These are phyloP conservation scores for Manis pentadactyla DNA, from an alignment of 2,797 vertebrate species.

Conservation along the genomic window DNA sequence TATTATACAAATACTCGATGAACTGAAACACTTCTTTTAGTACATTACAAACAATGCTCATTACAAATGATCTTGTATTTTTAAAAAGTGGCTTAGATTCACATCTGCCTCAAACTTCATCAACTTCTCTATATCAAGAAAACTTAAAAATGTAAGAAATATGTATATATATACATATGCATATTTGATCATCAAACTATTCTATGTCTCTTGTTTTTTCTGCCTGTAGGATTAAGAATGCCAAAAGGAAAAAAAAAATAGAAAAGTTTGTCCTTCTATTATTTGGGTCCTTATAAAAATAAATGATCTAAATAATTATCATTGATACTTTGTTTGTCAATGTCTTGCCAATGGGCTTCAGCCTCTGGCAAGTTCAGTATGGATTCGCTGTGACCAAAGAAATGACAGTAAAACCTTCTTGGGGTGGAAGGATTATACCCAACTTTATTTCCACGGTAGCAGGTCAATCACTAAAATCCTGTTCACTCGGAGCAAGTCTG, in stretches of 20 bases:
- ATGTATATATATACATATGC: neutral
- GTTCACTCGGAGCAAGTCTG: too few relatives aligned
- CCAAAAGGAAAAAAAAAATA: neutral
- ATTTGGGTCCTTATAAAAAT: neutral
- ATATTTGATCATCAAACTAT: neutral
- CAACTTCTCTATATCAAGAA: slow-evolving; percentile 4
- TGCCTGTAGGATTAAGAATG: neutral
- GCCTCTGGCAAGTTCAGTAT: too few relatives aligned
- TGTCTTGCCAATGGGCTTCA: too few relatives aligned
- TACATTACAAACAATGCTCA: neutral
- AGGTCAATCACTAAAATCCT: too few relatives aligned
- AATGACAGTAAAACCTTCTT: too few relatives aligned
- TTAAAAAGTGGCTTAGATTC: neutral
- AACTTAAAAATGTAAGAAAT: neutral
- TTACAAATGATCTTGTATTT: slow-evolving; percentile 6
- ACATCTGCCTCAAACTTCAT: neutral
- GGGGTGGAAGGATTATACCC: too few relatives aligned
- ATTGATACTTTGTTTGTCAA: neutral
- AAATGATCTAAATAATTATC: neutral
- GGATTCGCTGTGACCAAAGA: too few relatives aligned
- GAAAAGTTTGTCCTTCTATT: neutral
- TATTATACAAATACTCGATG: neutral
- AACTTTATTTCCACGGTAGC: too few relatives aligned
- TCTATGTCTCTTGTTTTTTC: slow-evolving; percentile 3
- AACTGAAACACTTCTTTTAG: neutral